Base-by-base conservation (phyloP, 2,797 vertebrate species). In the Limnodromus scolopaceus region DNA sequence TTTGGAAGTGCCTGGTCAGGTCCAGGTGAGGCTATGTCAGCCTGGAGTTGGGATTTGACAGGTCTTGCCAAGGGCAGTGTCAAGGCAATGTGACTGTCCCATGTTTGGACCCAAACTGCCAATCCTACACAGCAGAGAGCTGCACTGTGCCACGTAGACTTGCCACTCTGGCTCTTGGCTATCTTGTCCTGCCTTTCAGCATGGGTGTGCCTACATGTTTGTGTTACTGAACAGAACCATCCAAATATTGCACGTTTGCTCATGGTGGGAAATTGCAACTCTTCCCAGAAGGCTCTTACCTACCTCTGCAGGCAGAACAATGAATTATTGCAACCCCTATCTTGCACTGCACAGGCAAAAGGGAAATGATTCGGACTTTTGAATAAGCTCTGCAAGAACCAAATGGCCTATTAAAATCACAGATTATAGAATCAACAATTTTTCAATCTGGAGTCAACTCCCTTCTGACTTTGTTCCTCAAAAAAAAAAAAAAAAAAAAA, bases 201-300 rank as follows among this genome's bases (percentile, higher is more conserved):
- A 10, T 9, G 57, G 46, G 20, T 75, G 36, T 36, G 34, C 46
- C 20, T 27, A 27, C 41, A 19, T 32, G 45, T 54, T 58, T 30
- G 65, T 10, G 17, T 53, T 41, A 16, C 13, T 4, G 23, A 65
- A 15, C 19, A 43, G 70, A 65, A 12, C 27, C 36, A 41, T 28
- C 27, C 24, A 28, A 46, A 3, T 39, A 28, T 18, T 36, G 5
- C 1, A 0, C 20, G 15, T 82, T 58, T 39, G 6, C 13, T 36
- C 2, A 0, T 7, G 14, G 20, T 60, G 23, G 4, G 22, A 66
- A 79, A 45, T 16, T 45, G 5, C 45, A 77, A 2, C 0, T 0
- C 4, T 75, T 83, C 41, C 57, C 64, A 16, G 36, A 24, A 18
- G 38, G 19, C 5, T 54, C 46, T 84, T 84, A 20, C 13, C 54